Base-by-base conservation (phyloP, 1,140 invertebrate species). In the Drosophila nigrodunni region DNA sequence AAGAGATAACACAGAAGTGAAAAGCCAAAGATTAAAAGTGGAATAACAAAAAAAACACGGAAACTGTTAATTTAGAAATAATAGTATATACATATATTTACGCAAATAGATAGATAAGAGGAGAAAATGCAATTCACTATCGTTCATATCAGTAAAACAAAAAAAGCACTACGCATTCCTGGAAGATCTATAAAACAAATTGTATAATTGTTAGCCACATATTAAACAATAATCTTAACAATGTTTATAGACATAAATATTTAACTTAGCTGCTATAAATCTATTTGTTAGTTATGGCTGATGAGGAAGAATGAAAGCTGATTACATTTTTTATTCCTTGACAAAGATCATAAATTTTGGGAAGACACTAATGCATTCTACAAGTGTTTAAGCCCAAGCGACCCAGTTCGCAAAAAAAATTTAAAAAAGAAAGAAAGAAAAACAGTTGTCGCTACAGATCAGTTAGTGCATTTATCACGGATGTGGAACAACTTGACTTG, bases 391-490 rank as follows among this genome's bases (percentile, higher is more conserved):
- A 39, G 35, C 18, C 18, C 18, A 21, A 6, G 34, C 50, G 41
- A 37, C 61, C 50, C 39, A 55, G 39, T 55, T 65, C 0, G 13
- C n/a, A 11, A 18, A 50, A 50, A 21, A 11, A 25, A 2, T 25
- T 11, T 15, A 15, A 47, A 9, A 18, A 18, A 15, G 15, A 15
- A 15, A 15, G 15, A 15, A 47, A 47, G 3, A 1, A 7, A 25
- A 49, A 13, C 10, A n/a, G 18, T 30, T 57, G 54, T 57, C 37
- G 54, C 54, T 41, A 59, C 18, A 64, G 37, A 64, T 64, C 60
- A 62, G 60, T 41, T 50, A 52, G 47, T 25, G 15, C 47, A 61
- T 65, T 44, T 65, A 46, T 65, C 50, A 55, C 39, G 50, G 39
- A 15, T 55, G 50, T 60, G 43, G 25, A 60, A 34, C 57, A 13